Base-by-base conservation (phyloP, 2,113 vertebrate species). In the Puntigrus tetrazona region DNA sequence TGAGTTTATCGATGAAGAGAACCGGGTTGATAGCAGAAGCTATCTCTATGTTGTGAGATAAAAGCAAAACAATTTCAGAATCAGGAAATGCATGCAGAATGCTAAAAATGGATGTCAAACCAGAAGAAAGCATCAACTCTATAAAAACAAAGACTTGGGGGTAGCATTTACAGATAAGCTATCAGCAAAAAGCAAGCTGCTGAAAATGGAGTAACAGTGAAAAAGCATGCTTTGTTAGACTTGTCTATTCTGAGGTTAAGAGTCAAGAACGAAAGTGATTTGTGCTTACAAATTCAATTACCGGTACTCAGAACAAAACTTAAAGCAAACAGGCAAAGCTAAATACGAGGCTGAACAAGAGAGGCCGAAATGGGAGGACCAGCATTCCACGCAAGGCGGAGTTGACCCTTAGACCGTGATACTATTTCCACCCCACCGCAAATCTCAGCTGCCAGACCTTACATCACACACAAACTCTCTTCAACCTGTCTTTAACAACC, bases 401-500 rank as follows among this genome's bases (percentile, higher is more conserved):
- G 52, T 1, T 76, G 75, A 57, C 75, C 75, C 75, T 38, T 78
- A 22, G 50, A 57, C 20, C 1, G 18, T 38, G 22, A 78, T 36
- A 25, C 50, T 38, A 75, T 50, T 52, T 50, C 67, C 4, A 4
- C 18, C 14, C 27, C 38, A 20, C 9, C 7, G 9, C 47, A 76
- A 31, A 65, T 65, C 73, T 59, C 8, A 22, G n/a, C 52, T 41
- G 25, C 6, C 43, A 79, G n/a, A 50, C 75, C 81, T 27, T 34
- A 79, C 52, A 77, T 75, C 57, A 34, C 38, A 57, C 74, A 50
- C 6, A 3, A 27, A 72, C 80, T 38, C 25, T 3, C 29, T 86
- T 59, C 27, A 78, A 78, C 25, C 81, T 47, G 47, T 47, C 63
- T 27, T 72, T 78, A 78, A 27, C 77, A 43, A 47, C 45, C 52